Percentiles rank a stretch among this genome's conserved stretches.
These are phyloP conservation scores for Cryptocephalus primarius DNA, from an alignment of 2,888 invertebrate genomes.

Conservation along the genomic window DNA sequence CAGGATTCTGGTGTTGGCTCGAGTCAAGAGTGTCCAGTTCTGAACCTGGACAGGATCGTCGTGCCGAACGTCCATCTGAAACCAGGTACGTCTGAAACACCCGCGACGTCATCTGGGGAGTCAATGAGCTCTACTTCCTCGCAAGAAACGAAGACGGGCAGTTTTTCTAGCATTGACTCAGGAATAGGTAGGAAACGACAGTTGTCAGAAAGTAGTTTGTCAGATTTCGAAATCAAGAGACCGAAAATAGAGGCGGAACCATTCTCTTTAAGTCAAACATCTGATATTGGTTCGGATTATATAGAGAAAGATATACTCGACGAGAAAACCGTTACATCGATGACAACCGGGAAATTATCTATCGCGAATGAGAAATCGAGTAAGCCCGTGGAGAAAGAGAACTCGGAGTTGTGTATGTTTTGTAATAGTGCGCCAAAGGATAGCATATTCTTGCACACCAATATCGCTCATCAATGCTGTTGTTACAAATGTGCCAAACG, in stretches of 20 bases:
- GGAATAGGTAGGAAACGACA: slow-evolving; percentile 16
- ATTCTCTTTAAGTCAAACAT: slow-evolving; percentile 7
- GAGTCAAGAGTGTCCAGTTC: slow-evolving; percentile 30
- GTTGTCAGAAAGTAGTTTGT: slow-evolving; percentile 26
- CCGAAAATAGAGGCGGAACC: slow-evolving; percentile 6
- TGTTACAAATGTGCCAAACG: slow-evolving; percentile 60
- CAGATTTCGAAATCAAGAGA: slow-evolving; percentile 20
- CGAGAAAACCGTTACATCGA: background rate
- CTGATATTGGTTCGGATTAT: slow-evolving; percentile 13
- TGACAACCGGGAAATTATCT: slow-evolving; percentile 2
- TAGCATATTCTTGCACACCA: slow-evolving; percentile 57
- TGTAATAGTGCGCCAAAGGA: slow-evolving; percentile 53
- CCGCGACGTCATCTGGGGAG: background rate
- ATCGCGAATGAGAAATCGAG: slow-evolving; percentile 1
- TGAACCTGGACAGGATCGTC: slow-evolving; percentile 29
- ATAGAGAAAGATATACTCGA: background rate
- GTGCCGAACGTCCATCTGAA: slow-evolving; percentile 24
- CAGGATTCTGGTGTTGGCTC: slow-evolving; percentile 37
- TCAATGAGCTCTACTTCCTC: background rate
- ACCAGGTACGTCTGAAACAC: slow-evolving; percentile 9
- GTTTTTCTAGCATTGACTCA: background rate
- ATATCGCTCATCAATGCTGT: slow-evolving; percentile 55
- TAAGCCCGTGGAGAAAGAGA: slow-evolving; percentile 3
- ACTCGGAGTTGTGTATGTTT: slow-evolving; percentile 43
- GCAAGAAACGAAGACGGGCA: background rate